Evolutionary conservation across 2,797 vertebrate species (phyloP), one percentile per base, ranked within the genome.

Genomic region (Gymnopithys bicolor): DNA sequence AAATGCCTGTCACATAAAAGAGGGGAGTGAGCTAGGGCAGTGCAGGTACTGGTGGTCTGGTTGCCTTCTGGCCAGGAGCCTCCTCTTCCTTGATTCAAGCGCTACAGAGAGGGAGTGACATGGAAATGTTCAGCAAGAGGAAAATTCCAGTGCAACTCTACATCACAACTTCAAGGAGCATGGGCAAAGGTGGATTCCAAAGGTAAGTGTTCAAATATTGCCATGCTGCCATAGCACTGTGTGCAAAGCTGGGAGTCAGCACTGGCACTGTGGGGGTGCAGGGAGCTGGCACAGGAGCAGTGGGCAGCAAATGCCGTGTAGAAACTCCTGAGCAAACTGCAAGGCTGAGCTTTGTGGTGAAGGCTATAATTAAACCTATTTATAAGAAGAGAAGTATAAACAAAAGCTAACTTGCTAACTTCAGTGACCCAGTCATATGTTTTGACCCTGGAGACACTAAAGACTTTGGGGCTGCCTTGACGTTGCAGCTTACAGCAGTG

Each of bases 351-450:
- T 51, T 91, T 78, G 28, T 43, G 62, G 58, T 81, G 85, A 70
- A 76, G 45, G 62, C 83, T 94, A 1, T 48, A 86, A 86, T 92
- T 84, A 86, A 60, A 93, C 53, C 24, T 84, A 68, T 81, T 85
- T 41, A 30, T 63, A 83, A 88, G 45, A 90, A 53, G 19, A 71
- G 88, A 84, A 43, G 12, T 52, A 70, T 63, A 90, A 93, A 87
- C 52, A 74, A 63, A 92, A 88, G 51, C 46, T 85, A 68, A 41
- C n/a, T 22, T 53, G n/a, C 87, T 91, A 75, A 86, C 90, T 94
- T 91, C 84, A 91, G 76, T 69, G 39, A 69, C 73, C 16, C 35
- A 53, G 62, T 32, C 30, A 9, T 33, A 30, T 19, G 5, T 80
- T 91, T 87, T 87, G 58, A 56, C 46, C 17, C 46, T 39, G 39